Evolutionary conservation across 2,797 vertebrate species (phyloP), one percentile per base, ranked within the genome.

Genomic region (Benthosema pterotum): DNA sequence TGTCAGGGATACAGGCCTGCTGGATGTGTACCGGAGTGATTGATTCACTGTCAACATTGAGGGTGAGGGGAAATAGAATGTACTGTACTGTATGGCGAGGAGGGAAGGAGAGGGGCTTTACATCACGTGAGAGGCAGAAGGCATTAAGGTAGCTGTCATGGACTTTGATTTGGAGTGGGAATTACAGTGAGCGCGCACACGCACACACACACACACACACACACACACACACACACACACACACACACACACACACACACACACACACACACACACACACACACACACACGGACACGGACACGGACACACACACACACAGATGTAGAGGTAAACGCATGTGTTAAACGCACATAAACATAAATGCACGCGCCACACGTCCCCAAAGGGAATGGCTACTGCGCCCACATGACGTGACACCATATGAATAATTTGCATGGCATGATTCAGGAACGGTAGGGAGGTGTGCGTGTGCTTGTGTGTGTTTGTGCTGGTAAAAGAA

Each of bases 151-250:
- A 89, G 82, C 87, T 88, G 85, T 88, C 85, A 84, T 67, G 72
- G 86, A 83, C 86, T 90, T 90, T 89, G 87, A 90, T 91, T 90
- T 89, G 88, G 62, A 87, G 83, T 72, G 82, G 86, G 86, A 88
- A 90, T 87, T 83, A 85, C 83, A 71, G 61, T 69, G 63, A 42
- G 11, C 63, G 16, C 63, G 17, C 60, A 58, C 45, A 18, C 46
- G 14, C 38, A 65, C n/a, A 52, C 49, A 65, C 67, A 63, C 5
- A 71, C 7, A 48, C 69, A 54, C 71, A 67, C 75, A 60, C 75
- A 83, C 73, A 82, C 75, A 56, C 65, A 54, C 56, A 28, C 3
- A 64, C 73, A 75, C 71, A 78, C 71, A 78, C 80, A 77, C 46
- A n/a, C 46, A 74, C 79, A 59, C 63, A 73, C 73, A 72, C 63